Evolutionary conservation across 1,140 invertebrate genomes (phyloP).

Genomic region (Augochlora pura): DNA sequence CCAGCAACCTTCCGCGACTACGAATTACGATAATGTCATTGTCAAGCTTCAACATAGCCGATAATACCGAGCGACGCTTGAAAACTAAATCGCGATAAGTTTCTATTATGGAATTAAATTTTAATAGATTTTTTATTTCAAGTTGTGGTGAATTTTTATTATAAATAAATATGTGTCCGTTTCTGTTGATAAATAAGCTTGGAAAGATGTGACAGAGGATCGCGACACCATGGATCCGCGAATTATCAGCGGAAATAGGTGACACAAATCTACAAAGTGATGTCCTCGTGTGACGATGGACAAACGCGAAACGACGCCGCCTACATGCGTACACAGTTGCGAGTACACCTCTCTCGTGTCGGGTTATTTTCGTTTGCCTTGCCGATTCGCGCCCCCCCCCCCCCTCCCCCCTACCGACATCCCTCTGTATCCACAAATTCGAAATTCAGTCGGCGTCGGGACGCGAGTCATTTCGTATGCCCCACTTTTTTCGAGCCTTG

Average conservation of each 20-base stretch:
- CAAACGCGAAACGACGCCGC: constrained; percentile 34
- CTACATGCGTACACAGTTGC: constrained; percentile 44
- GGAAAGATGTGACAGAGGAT: background rate
- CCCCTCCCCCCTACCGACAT: constrained; percentile 30
- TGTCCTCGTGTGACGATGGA: constrained; percentile 32
- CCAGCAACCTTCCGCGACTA: background rate
- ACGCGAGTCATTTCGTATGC: constrained; percentile 48
- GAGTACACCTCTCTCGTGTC: constrained; percentile 37
- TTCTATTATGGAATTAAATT: too few species aligned
- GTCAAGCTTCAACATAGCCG: background rate
- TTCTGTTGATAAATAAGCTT: too few species aligned
- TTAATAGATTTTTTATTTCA: too few species aligned
- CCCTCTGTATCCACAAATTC: constrained; percentile 46
- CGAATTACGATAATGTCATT: background rate
- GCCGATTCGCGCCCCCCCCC: too few species aligned
- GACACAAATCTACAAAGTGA: constrained; percentile 27
- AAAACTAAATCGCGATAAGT: too few species aligned
- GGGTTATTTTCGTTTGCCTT: constrained; percentile 66
- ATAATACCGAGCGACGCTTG: background rate
- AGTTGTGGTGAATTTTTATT: too few species aligned
- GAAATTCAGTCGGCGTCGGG: constrained; percentile 61
- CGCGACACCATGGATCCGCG: background rate
- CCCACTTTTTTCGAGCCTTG: constrained; percentile 37
- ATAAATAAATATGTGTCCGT: too few species aligned
- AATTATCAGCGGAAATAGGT: background rate